These are phyloP conservation scores for Rotaria socialis DNA, from an alignment of 2,888 invertebrate species.

Conservation along the genomic window DNA sequence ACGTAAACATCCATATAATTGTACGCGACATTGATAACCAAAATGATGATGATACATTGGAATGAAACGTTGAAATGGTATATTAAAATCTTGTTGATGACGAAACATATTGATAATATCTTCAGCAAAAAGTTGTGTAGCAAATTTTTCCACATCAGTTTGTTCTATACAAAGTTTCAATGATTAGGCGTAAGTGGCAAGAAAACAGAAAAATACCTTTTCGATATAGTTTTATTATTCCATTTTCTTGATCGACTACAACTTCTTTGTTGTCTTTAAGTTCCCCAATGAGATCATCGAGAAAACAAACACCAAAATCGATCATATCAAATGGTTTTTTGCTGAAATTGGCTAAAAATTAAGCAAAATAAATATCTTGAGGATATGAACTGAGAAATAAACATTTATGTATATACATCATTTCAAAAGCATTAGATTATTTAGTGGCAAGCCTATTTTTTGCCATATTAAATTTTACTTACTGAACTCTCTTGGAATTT, in stretches of 20 bases:
- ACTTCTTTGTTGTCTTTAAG: constrained; percentile 49
- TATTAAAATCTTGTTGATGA: constrained; percentile 77
- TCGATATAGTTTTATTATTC: constrained; percentile 22
- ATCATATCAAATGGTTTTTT: constrained; percentile 68
- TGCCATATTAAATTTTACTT: constrained; percentile 47
- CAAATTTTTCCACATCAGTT: constrained; percentile 16
- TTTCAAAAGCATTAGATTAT: no score
- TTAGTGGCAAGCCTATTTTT: no score
- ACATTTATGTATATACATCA: no score
- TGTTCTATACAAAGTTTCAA: background rate
- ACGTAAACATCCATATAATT: constrained; percentile 86
- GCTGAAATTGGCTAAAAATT: constrained; percentile 50
- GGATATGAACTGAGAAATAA: no score
- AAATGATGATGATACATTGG: constrained; percentile 93
- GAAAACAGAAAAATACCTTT: background rate
- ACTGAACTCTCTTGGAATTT: constrained; percentile 70
- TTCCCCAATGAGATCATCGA: constrained; percentile 68
- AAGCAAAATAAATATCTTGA: background rate
- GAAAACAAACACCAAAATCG: constrained; percentile 77
- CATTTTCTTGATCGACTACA: background rate
- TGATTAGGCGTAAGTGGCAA: background rate
- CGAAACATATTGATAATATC: constrained; percentile 79
- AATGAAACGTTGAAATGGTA: constrained; percentile 85
- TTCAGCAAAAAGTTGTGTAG: constrained; percentile 66
- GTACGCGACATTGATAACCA: constrained; percentile 81